Conservation (phyloP, 2,797 vertebrate genomes). For the Nyctibius grandis region DNA sequence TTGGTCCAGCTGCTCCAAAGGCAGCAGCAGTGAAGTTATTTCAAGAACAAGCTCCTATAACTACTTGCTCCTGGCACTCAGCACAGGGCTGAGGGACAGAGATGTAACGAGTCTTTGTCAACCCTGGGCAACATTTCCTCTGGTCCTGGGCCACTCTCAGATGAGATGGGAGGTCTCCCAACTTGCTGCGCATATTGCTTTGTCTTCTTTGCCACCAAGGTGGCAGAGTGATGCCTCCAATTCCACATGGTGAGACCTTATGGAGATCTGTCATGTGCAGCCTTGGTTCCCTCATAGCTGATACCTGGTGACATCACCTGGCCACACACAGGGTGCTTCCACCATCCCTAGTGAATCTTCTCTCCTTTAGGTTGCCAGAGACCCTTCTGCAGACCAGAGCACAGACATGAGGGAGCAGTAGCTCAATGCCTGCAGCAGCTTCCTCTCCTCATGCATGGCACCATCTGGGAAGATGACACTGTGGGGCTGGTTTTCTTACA, state of each 20-base stretch:
- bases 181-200: background rate
- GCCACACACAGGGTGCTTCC: background rate
- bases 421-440: background rate
- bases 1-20: background rate
- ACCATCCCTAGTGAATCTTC: background rate
- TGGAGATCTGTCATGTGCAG: background rate
- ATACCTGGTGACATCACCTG: background rate
- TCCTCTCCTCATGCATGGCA: background rate
- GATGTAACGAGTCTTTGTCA: background rate
- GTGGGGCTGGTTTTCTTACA: background rate
- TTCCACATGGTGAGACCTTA: background rate
- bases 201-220: background rate
- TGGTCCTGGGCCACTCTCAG: background rate
- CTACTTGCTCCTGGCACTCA: background rate
- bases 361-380: background rate
- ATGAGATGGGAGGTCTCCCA: background rate
- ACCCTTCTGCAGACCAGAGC: background rate
- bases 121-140: background rate
- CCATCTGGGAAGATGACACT: accelerated
- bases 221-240: background rate
- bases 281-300: background rate
- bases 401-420: background rate
- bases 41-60: background rate
- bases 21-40: background rate
- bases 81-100: background rate